Evolutionary conservation across 2,797 vertebrate species (phyloP).

Genomic region (Premnoplex brunnescens): DNA sequence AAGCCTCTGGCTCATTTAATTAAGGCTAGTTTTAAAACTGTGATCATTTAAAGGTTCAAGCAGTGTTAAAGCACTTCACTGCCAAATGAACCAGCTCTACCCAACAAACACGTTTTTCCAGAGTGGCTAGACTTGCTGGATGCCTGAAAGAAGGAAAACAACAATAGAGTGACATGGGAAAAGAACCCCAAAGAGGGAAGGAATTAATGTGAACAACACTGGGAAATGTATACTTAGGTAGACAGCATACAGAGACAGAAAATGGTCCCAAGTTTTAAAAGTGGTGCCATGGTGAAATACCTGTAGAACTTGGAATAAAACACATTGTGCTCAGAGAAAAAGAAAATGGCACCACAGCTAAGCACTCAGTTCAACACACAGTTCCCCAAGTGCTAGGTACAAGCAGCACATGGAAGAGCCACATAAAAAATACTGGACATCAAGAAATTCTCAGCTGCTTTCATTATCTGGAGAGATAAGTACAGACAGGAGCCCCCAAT

Average conservation of each 20-base stretch:
- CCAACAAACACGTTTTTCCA: constrained; percentile 46
- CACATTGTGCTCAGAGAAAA: not conserved
- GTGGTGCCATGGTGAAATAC: not conserved
- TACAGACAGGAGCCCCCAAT: not conserved
- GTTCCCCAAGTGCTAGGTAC: rapidly evolving
- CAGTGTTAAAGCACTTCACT: not conserved
- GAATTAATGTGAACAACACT: not conserved
- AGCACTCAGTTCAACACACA: rapidly evolving
- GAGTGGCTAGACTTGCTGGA: not conserved
- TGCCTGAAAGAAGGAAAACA: constrained; percentile 27
- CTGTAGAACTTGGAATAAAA: not conserved
- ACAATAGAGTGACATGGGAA: not conserved
- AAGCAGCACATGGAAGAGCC: not conserved
- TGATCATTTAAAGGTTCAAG: not conserved
- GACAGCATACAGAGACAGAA: not conserved
- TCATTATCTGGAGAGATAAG: not conserved
- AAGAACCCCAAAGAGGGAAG: constrained; percentile 14
- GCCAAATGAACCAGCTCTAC: constrained; percentile 11
- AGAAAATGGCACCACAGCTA: rapidly evolving
- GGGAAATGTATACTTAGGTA: not conserved
- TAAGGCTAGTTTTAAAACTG: constrained; percentile 4
- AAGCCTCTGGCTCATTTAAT: constrained; percentile 32
- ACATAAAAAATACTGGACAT: rapidly evolving
- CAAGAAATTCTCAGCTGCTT: not conserved
- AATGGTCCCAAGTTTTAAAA: not conserved